Evolutionary conservation across 2,113 vertebrate species (phyloP), one percentile per base, ranked within the genome.

Genomic region (Triplophysa dalaica): DNA sequence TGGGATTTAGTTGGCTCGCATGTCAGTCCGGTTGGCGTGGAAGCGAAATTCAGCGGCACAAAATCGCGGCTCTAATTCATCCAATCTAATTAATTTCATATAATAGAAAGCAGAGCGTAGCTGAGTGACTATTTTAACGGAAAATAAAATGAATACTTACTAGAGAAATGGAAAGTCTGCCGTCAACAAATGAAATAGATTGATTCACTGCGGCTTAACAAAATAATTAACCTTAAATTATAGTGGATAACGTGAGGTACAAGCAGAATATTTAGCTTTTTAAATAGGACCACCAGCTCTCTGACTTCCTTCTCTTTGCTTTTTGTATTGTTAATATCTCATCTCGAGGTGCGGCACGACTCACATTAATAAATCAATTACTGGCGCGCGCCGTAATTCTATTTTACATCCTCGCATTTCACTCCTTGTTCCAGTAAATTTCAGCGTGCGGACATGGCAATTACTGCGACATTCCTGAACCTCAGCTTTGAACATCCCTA

Each of bases 401-500:
- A 81, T 69, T 82, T 82, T 77, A 63, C 82, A 76, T 77, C 77
- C 81, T 63, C 70, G 19, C 67, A 29, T 76, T 78, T 75, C 56
- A 8, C 70, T 78, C n/a, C 22, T 67, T 82, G 82, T 80, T 52
- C 70, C 63, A 63, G 75, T 82, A 74, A 80, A 63, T 77, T 82
- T 79, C 58, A 75, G n/a, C 79, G 33, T 65, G 22, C 41, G 78
- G 79, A 79, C 73, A 52, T 73, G 62, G 81, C 80, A 88, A 85
- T 83, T 86, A 86, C 65, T 33, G 67, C 79, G 81, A 78, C 67
- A 87, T 87, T 87, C 79, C 82, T 82, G 68, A 83, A 83, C 78
- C 82, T 83, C 80, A 87, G 87, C 82, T 88, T 81, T 79, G 89
- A 24, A 88, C 86, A 84, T 78, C 77, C 89, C 90, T 87, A 63